These are phyloP conservation scores for Hypotaenidia okinawae DNA, from an alignment of 2,797 vertebrate species.

Conservation along the genomic window DNA sequence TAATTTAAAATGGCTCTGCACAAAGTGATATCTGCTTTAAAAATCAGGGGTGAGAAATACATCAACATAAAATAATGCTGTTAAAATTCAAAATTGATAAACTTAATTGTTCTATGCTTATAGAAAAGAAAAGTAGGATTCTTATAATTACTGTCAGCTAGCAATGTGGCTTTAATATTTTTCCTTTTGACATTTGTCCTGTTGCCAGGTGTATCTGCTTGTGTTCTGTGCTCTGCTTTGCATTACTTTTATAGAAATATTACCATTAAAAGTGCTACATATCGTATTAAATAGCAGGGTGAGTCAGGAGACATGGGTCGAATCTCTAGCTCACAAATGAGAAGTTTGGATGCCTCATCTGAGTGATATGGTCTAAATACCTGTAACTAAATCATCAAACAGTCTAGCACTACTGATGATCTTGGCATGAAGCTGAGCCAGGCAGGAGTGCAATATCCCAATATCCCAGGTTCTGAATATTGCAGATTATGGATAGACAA, in stretches of 20 bases:
- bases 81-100: not conserved
- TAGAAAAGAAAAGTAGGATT: not conserved
- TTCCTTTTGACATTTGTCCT: slow-evolving; percentile 68
- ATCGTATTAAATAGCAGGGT: slow-evolving; percentile 40
- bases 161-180: slow-evolving; percentile 71
- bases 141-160: slow-evolving; percentile 46
- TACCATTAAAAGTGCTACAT: slow-evolving; percentile 40
- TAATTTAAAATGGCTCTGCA: not conserved
- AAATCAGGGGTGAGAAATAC: not conserved
- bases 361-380: not conserved
- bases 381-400: not conserved
- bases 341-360: slow-evolving; percentile 1
- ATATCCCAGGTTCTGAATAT: not conserved
- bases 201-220: slow-evolving; percentile 71
- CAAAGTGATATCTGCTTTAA: not conserved
- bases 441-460: not conserved
- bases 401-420: not conserved
- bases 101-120: not conserved
- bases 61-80: not conserved
- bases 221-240: slow-evolving; percentile 64
- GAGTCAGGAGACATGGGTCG: not conserved
- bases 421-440: not conserved
- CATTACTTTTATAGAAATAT: slow-evolving; percentile 65
- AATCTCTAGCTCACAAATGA: not conserved
- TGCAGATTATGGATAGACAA: not conserved